Conservation (phyloP, 2,113 vertebrate species). For the Cinclus mexicanus region DNA sequence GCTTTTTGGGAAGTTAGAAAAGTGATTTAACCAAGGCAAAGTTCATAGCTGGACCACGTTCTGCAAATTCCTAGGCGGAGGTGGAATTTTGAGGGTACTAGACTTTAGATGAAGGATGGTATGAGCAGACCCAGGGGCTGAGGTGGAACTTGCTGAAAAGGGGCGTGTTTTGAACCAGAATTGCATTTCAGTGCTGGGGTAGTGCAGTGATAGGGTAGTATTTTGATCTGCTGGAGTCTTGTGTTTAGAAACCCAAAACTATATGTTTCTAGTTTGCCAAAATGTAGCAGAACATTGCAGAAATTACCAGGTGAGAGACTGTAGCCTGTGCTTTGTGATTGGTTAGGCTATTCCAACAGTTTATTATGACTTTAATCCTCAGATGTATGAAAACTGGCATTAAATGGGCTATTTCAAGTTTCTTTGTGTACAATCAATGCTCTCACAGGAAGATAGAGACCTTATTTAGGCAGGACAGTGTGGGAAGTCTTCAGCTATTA, state of each 20-base stretch:
- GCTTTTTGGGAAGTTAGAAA: background rate
- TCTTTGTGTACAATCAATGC: conserved; percentile 1
- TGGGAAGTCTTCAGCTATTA: conserved; percentile 31
- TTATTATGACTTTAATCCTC: background rate
- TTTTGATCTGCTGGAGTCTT: background rate
- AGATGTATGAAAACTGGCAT: background rate
- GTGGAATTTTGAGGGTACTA: background rate
- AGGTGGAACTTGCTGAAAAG: background rate
- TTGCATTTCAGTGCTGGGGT: background rate
- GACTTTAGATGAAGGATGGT: background rate
- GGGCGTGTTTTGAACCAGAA: background rate
- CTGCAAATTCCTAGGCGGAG: background rate
- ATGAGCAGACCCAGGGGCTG: background rate
- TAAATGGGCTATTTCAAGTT: conserved; percentile 21
- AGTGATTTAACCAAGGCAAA: background rate
- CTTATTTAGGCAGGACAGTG: conserved; percentile 37
- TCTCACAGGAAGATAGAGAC: background rate
- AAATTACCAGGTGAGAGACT: background rate
- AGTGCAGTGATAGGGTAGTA: background rate
- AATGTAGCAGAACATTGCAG: background rate
- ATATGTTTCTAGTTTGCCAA: background rate
- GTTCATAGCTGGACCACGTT: background rate
- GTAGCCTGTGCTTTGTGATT: background rate
- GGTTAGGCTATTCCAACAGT: background rate
- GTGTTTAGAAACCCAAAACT: background rate